Evolutionary conservation across 2,797 vertebrate genomes (phyloP), one percentile per base, ranked within the genome.

Genomic region (Champsocephalus gunnari): DNA sequence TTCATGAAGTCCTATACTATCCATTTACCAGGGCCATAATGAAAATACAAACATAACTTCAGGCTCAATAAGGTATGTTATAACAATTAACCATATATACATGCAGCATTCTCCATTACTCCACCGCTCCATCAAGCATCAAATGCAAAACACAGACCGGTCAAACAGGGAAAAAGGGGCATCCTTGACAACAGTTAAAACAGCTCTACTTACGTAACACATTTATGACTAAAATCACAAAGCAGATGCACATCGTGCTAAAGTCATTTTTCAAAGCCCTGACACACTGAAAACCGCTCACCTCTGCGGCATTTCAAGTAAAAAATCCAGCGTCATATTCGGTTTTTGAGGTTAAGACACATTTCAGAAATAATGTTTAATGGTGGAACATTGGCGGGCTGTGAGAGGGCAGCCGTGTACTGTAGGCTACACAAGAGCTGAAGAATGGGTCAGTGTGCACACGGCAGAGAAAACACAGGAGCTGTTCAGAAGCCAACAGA

Each of bases 101-200:
- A 17, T 50, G 80, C 47, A 72, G 50, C 19, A 71, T 79, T 85
- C 69, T 63, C 62, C 68, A 66, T 54, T 14, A 48, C 58, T 73
- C 67, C 68, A 48, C 67, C 68, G 45, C 58, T 73, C 67, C 56
- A 74, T 76, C 65, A 71, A 81, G 43, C 43, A 64, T 76, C 72
- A 80, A 84, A 89, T 87, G 73, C 38, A 75, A 87, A 90, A 82
- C 66, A 73, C 87, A 87, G 86, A 65, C 71, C 45, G 63, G 61
- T 80, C 75, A 74, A 86, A 80, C 81, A 75, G 59, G 56, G 73
- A 79, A 44, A 19, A 67, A 44, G 17, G 13, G 57, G 69, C 72
- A 73, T 79, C 69, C 50, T 71, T 65, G 56, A 87, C 68, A 83
- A 89, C 77, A 77, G 75, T 64, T 74, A 64, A 79, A 87, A 64